Base-by-base conservation (phyloP, 2,797 vertebrate species). In the Florisuga fusca region DNA sequence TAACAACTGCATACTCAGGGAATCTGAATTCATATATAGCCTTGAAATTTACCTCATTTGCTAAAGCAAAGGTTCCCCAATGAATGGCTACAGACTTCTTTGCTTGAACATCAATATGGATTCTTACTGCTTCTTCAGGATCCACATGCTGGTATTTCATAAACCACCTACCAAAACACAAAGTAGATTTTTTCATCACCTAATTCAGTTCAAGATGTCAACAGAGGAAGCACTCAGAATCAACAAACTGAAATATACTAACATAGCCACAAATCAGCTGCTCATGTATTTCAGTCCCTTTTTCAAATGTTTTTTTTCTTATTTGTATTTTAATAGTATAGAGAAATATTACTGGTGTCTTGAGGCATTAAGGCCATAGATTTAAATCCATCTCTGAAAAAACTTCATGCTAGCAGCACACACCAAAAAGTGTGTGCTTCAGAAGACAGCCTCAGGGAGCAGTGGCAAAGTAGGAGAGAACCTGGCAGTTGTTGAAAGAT, bases 41-140 rank as follows among this genome's bases (percentile, higher is more conserved):
- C 15, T 13, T 84, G 55, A 84, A 76, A 92, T 97, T 97, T 95
- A 99, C 99, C 99, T 99, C 99, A 79, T 99, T 98, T 74, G 99
- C 98, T 69, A 99, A 98, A 66, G 99, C 99, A 91, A 99, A 99
- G 19, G 99, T 99, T 72, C 99, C 99, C 99, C 99, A 99, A 31
- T 99, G 99, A 96, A 99, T 98, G 62, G 98, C 99, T 89, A 99
- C 90, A 3, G 99, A 99, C 86, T 98, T 98, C 97, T 98, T 99
- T 53, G 99, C 97, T 94, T 98, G 98, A 88, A 99, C 96, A 87
- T 99, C 99, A 46, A 98, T 98, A 92, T 99, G 99, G 94, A 99
- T 99, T 97, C 98, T 98, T 77, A 99, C 99, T 22, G 99, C 99
- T 96, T 99, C 99, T 89, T 99, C 99, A 87, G 99, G 99, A 92